These are phyloP conservation scores for Mus pahari DNA, from an alignment of 2,113 vertebrate genomes.

Conservation along the genomic window DNA sequence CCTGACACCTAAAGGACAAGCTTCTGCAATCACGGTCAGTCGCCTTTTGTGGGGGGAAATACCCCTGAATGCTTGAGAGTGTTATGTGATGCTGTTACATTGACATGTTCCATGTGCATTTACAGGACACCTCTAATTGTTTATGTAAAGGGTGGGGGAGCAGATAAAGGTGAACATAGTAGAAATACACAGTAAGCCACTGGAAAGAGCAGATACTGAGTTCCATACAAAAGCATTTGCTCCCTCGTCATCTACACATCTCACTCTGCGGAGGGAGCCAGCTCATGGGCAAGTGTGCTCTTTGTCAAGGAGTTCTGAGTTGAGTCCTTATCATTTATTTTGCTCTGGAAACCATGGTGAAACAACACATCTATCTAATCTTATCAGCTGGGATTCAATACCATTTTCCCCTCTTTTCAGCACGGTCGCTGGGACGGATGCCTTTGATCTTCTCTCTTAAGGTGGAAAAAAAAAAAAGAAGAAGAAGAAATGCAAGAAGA, in stretches of 20 bases:
- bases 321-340: slow-evolving; percentile 4
- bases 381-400: neutral
- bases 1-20: neutral
- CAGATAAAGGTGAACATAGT: neutral
- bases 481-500: neutral
- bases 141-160: neutral
- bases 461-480: neutral
- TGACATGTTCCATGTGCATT: neutral
- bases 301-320: neutral
- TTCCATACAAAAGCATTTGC: neutral
- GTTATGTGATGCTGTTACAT: neutral
- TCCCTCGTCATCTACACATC: neutral
- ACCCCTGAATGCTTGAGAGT: neutral
- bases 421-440: neutral
- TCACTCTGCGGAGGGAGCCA: neutral
- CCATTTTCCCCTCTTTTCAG: neutral
- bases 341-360: neutral
- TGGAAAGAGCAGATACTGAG: no score
- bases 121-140: neutral
- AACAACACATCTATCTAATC: slow-evolving; percentile 13
- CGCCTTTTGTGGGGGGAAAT: neutral
- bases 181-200: neutral
- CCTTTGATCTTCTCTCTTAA: slow-evolving; percentile 49
- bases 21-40: rapidly evolving
- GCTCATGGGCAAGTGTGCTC: neutral